These are phyloP conservation scores for Timandra comae DNA, from an alignment of 2,888 invertebrate genomes.

Conservation along the genomic window DNA sequence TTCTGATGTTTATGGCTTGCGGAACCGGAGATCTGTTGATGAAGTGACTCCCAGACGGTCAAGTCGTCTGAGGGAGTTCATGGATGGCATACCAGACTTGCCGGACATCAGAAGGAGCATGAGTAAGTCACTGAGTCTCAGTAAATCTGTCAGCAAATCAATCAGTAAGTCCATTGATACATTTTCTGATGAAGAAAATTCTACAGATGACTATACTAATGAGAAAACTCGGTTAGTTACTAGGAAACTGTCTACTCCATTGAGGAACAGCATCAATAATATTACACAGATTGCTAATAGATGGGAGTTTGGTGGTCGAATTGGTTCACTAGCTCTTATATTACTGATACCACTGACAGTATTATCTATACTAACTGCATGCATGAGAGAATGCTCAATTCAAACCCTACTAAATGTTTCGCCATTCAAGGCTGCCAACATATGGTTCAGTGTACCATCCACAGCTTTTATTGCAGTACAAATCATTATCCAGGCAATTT, in stretches of 20 bases:
- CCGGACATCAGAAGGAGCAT: constrained; percentile 51
- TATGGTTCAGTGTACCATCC: constrained; percentile 48
- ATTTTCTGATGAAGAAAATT: constrained; percentile 60
- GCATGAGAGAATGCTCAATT: constrained; percentile 51
- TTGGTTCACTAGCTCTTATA: constrained; percentile 45
- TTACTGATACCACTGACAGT: constrained; percentile 52
- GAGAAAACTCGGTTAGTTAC: constrained; percentile 44
- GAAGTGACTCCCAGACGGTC: constrained; percentile 50
- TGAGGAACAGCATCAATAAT: constrained; percentile 43
- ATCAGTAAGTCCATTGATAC: constrained; percentile 55
- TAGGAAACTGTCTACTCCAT: constrained; percentile 61
- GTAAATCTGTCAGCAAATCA: constrained; percentile 57
- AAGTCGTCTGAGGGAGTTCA: constrained; percentile 48
- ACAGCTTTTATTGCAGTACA: constrained; percentile 51
- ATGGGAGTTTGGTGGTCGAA: constrained; percentile 62
- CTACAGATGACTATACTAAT: constrained; percentile 40
- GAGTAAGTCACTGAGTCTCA: constrained; percentile 46
- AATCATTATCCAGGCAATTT: constrained; percentile 60
- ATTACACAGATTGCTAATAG: constrained; percentile 34
- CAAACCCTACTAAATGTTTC: constrained; percentile 22
- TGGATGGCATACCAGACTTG: constrained; percentile 40
- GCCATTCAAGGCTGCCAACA: constrained; percentile 14
- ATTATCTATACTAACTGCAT: constrained; percentile 49
- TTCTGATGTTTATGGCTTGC: constrained; percentile 42
- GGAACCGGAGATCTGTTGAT: constrained; percentile 47